phyloP scores from a whole-genome alignment of 2,888 invertebrate genomes.

The Odontothrips loti region DNA sequence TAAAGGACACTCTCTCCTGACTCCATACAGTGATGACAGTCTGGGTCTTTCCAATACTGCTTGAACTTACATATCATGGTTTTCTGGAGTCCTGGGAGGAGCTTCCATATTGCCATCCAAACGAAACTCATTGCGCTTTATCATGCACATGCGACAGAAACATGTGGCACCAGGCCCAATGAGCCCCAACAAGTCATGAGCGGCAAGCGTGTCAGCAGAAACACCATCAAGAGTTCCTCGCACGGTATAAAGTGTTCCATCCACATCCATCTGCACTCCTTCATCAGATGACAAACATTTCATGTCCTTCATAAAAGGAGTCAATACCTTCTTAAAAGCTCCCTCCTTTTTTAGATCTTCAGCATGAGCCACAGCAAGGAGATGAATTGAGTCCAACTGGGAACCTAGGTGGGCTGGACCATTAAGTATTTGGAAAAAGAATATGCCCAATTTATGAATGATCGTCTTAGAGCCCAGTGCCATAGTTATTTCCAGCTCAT shows the following conservation, averaged over 20 bases:
- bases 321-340: not conserved
- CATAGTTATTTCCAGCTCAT: not conserved
- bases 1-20: not conserved
- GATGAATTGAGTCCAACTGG: not conserved
- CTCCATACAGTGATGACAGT: not conserved
- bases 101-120: not conserved
- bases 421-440: not conserved
- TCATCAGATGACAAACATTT: not conserved
- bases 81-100: not conserved
- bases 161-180: not conserved
- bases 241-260: not conserved
- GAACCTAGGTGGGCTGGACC: not conserved
- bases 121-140: not conserved
- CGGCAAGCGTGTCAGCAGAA: not conserved
- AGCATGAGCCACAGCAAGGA: not conserved
- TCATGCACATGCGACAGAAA: not conserved
- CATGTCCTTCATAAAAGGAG: not conserved
- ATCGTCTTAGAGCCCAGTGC: not conserved
- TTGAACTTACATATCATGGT: not conserved
- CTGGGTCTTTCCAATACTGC: not conserved
- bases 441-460: not conserved
- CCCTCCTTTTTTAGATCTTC: not conserved
- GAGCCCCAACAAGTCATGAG: not conserved
- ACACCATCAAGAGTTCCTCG: not conserved
- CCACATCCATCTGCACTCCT: not conserved